Percentiles rank a stretch among this genome's conserved stretches.
Evolutionary conservation across 2,113 vertebrate species (phyloP).

Genomic region (Atlantisia rogersi): DNA sequence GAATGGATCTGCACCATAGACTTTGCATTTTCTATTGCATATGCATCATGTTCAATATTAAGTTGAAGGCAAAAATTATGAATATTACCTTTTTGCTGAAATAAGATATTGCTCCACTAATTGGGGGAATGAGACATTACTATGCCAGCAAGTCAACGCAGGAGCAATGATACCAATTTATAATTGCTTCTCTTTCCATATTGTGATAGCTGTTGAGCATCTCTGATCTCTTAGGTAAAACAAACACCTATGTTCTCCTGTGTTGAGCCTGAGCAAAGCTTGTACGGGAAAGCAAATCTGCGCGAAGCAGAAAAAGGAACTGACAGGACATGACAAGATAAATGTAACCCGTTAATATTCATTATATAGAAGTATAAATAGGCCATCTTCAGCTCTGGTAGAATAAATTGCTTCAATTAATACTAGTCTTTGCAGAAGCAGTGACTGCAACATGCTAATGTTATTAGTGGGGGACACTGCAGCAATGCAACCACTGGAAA

Average conservation of each 20-base stretch:
- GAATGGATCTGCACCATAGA: background rate
- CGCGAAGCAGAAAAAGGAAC: background rate
- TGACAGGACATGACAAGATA: background rate
- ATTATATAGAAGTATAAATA: slow-evolving; percentile 49
- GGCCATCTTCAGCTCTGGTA: slow-evolving; percentile 22
- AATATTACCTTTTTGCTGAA: background rate
- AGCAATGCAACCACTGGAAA: background rate
- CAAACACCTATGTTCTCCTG: background rate
- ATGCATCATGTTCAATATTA: background rate
- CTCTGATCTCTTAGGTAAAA: background rate
- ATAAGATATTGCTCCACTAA: background rate
- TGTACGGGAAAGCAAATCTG: background rate
- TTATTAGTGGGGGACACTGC: slow-evolving; percentile 2
- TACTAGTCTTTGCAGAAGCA: slow-evolving; percentile 39
- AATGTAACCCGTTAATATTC: slow-evolving; percentile 32
- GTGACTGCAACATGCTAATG: slow-evolving; percentile 46
- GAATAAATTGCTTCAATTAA: slow-evolving; percentile 70
- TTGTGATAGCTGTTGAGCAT: background rate
- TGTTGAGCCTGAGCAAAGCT: background rate
- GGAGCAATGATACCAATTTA: background rate
- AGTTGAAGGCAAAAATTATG: background rate
- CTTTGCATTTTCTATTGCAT: background rate
- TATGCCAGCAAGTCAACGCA: background rate
- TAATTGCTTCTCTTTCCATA: background rate
- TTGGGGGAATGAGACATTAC: background rate